phyloP scores from a whole-genome alignment of 2,797 vertebrate species.

The Loris lydekkerianus region DNA sequence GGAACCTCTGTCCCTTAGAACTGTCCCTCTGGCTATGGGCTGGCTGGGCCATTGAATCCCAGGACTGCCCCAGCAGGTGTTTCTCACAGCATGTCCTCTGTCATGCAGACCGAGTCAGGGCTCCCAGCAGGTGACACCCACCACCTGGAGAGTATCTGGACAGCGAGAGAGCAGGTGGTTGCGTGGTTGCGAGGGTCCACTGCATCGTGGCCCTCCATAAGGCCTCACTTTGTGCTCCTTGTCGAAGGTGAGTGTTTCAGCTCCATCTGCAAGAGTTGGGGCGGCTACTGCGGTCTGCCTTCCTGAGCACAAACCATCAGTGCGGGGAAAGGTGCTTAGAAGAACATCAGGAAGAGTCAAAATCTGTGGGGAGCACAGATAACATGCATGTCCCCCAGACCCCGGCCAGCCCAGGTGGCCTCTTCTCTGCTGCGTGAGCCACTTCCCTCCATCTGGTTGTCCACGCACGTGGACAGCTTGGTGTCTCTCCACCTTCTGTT shows the following conservation, averaged over 20 bases:
- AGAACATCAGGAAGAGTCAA: background rate
- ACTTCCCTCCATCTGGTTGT: background rate
- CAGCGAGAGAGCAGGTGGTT: background rate
- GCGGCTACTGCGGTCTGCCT: background rate
- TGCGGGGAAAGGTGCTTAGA: rapidly evolving
- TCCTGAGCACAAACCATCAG: rapidly evolving
- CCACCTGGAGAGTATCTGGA: background rate
- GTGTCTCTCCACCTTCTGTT: rapidly evolving
- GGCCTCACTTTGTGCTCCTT: background rate
- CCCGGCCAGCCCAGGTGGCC: rapidly evolving
- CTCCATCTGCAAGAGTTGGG: background rate
- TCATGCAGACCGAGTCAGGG: background rate
- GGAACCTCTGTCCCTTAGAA: background rate
- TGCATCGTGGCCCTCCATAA: rapidly evolving
- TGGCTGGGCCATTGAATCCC: background rate
- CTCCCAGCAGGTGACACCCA: rapidly evolving
- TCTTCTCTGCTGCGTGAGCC: background rate
- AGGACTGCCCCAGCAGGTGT: background rate
- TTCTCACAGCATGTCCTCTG: background rate
- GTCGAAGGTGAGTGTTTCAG: background rate
- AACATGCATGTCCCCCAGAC: rapidly evolving
- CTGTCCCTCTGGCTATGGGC: rapidly evolving
- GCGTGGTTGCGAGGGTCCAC: rapidly evolving
- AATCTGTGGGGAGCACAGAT: rapidly evolving
- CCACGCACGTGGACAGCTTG: rapidly evolving